Evolutionary conservation across 1,140 invertebrate genomes (phyloP).

Genomic region (Camponotus pennsylvanicus): DNA sequence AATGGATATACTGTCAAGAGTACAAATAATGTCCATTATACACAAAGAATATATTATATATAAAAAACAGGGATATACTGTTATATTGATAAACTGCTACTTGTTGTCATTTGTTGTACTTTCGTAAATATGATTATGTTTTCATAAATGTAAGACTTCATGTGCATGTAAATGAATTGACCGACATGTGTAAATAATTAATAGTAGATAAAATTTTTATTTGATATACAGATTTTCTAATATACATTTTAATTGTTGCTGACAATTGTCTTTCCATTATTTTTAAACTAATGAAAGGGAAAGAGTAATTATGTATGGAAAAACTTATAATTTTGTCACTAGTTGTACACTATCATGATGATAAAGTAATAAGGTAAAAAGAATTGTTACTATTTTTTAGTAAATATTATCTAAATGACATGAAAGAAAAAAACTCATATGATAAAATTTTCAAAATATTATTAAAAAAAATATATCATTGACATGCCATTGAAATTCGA

Average conservation of each 20-base stretch:
- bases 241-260: conserved; percentile 66
- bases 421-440: conserved; percentile 19
- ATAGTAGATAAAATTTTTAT: conserved; percentile 79
- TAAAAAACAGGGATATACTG: too few species aligned
- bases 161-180: conserved; percentile 30
- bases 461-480: conserved; percentile 22
- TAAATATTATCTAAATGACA: neutral
- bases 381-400: conserved; percentile 6
- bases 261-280: conserved; percentile 62
- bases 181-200: conserved; percentile 73
- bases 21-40: too few species aligned
- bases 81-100: neutral
- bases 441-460: conserved; percentile 17
- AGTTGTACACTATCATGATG: neutral
- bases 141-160: conserved; percentile 65
- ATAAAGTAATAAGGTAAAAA: neutral
- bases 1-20: too few species aligned
- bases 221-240: conserved; percentile 82
- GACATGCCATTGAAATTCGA: conserved; percentile 19
- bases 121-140: conserved; percentile 59
- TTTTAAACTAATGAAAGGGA: conserved; percentile 49
- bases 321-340: conserved; percentile 33
- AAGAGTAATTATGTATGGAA: conserved; percentile 53
- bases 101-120: conserved; percentile 40
- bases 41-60: too few species aligned